Evolutionary conservation across 1,140 invertebrate species (phyloP), one percentile per base, ranked within the genome.

Genomic region (Drosophila leontia): DNA sequence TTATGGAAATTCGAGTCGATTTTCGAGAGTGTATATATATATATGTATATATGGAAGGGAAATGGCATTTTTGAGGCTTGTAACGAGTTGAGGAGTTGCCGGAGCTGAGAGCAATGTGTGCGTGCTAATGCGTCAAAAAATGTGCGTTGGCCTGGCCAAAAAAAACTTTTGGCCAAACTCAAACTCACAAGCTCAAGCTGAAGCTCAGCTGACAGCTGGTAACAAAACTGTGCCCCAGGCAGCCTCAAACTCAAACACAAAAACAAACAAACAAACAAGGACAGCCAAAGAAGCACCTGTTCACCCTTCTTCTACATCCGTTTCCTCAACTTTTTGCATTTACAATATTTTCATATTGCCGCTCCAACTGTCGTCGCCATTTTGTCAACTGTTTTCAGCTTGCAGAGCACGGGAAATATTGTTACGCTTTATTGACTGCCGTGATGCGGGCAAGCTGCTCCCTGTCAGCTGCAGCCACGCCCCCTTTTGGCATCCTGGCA

Each of bases 1-100:
- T 90, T 90, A 90, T 90, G 85, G 85, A 90, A 90, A 90, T 90
- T 90, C 79, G 85, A 90, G 85, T 90, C 82, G 78, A 80, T 91
- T 70, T 69, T 90, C 75, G 44, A 64, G 58, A 32, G 62, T 77
- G 62, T 60, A 23, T 58, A 42, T 53, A 56, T 81, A 62, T 17
- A 47, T 60, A 75, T 13, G 60, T 63, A 64, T 11, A 55, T 39
- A 68, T 72, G 62, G 60, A n/a, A 64, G 64, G 81, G 78, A 91
- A 91, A 91, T 91, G 86, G 78, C 75, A 91, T 90, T 82, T 84
- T 79, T 90, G 77, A 81, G 78, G 81, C 85, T 69, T 90, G 78
- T 88, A 90, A 90, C 85, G 68, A 90, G 85, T 90, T 88, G 74
- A 75, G 65, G 29, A 58, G 53, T 39, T 57, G 39, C 34, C 42